These are phyloP conservation scores for Leistus spinibarbis DNA, from an alignment of 2,888 invertebrate species.

Conservation along the genomic window DNA sequence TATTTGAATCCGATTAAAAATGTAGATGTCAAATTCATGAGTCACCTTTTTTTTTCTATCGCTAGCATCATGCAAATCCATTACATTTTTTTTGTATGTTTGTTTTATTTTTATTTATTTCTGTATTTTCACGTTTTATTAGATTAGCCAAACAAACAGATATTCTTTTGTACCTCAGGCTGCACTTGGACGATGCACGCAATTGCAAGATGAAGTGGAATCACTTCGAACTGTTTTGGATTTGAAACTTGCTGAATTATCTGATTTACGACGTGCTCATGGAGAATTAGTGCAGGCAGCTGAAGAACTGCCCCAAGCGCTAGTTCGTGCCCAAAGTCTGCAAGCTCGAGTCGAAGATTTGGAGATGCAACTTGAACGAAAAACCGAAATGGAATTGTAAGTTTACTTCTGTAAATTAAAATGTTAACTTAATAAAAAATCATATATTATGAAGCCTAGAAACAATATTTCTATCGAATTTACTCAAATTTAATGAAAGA, in stretches of 20 bases:
- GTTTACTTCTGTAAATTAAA: conserved; percentile 44
- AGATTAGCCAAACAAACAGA: conserved; percentile 21
- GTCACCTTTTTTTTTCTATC: conserved; percentile 17
- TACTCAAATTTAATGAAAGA: too few relatives aligned
- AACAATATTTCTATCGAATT: conserved; percentile 8
- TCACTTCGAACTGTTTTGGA: conserved; percentile 89
- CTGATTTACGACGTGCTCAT: conserved; percentile 73
- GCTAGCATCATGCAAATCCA: not conserved
- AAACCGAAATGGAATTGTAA: conserved; percentile 75
- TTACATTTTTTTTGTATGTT: conserved; percentile 11
- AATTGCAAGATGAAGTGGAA: conserved; percentile 73
- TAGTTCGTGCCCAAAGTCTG: conserved; percentile 76
- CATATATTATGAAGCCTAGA: not conserved
- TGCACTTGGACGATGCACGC: conserved; percentile 40
- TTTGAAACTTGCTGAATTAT: conserved; percentile 84
- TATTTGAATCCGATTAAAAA: too few relatives aligned
- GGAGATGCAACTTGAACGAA: conserved; percentile 72
- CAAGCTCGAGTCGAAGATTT: conserved; percentile 88
- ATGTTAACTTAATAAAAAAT: not conserved
- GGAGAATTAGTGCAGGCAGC: conserved; percentile 74
- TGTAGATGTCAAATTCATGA: too few relatives aligned
- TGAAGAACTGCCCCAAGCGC: conserved; percentile 73
- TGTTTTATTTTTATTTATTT: conserved; percentile 37
- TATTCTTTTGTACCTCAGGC: conserved; percentile 38
- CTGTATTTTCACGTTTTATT: not conserved